A percentile compares a stretch with the other conserved stretches of the same genome.
phyloP scores from a whole-genome alignment of 2,113 vertebrate species.

The Cyanistes caeruleus region DNA sequence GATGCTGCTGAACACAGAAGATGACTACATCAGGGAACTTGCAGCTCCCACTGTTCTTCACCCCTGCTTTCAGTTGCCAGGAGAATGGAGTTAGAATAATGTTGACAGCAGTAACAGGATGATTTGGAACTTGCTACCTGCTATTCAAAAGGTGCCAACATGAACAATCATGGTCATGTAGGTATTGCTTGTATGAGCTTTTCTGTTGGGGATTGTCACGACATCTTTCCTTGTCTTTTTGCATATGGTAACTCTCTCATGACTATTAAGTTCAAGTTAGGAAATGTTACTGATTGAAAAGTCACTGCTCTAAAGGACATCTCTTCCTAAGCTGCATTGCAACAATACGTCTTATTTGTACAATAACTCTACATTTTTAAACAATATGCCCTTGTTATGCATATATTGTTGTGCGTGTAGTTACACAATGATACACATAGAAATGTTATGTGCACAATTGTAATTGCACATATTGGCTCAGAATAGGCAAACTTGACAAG shows the following conservation, averaged over 20 bases:
- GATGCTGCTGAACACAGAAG: background rate
- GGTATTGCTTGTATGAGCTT: background rate
- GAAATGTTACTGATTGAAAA: background rate
- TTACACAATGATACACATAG: background rate
- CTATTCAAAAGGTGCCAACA: background rate
- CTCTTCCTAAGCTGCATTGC: background rate
- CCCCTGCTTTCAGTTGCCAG: background rate
- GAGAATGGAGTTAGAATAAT: accelerated
- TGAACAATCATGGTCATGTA: background rate
- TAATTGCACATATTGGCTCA: background rate
- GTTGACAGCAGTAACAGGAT: background rate
- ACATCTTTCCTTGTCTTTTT: background rate
- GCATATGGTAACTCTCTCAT: background rate
- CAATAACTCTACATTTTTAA: background rate
- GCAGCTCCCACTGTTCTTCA: background rate
- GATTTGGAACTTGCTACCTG: background rate
- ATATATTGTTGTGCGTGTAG: background rate
- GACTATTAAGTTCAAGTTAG: background rate
- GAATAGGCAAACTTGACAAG: background rate
- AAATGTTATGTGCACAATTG: background rate
- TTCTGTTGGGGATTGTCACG: background rate
- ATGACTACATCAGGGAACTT: background rate
- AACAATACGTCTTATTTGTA: background rate
- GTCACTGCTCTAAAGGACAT: background rate
- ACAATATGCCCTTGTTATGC: background rate